Evolutionary conservation across 2,113 vertebrate species (phyloP), one percentile per base, ranked within the genome.

Genomic region (Tetraodon nigroviridis): DNA sequence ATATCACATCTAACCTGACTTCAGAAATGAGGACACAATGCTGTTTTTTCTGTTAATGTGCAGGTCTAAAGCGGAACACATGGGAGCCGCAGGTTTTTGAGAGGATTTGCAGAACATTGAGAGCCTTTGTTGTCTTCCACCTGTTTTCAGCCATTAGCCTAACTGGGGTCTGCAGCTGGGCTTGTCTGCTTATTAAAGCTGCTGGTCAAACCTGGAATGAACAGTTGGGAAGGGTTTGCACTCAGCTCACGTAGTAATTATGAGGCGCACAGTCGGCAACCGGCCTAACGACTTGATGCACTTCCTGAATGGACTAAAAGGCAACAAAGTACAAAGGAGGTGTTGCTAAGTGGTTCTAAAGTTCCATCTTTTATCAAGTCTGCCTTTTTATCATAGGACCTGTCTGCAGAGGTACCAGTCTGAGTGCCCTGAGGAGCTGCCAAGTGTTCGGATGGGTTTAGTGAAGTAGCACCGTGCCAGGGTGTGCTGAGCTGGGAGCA

Each of bases 81-180:
- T 29, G 14, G 1, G 19, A 21, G 57, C 63, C 62, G 11, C 73
- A 84, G 81, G 79, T 83, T 78, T 82, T 72, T 80, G 50, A 45
- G 60, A 53, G 60, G 50, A 78, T 59, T 83, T 77, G 50, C 69
- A 75, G 76, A 63, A 83, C 79, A 87, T 71, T 75, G 71, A 59
- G 58, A 73, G 55, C 77, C 75, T 84, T 86, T 87, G 83, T 88
- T 79, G 81, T 81, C 52, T 59, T 73, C 71, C 84, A 87, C 82
- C 86, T 86, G 82, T 84, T 83, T 70, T 54, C 42, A 72, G 56
- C 64, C 51, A 70, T 80, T 58, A 76, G 69, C 75, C 75, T 68
- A 75, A 81, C 73, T 69, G 76, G 20, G 20, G 64, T 64, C 56
- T 69, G 72, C 76, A 71, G 78, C 83, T 78, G 76, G 37, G 61